Base-by-base conservation (phyloP, 1,140 invertebrate genomes). In the Polyergus mexicanus region DNA sequence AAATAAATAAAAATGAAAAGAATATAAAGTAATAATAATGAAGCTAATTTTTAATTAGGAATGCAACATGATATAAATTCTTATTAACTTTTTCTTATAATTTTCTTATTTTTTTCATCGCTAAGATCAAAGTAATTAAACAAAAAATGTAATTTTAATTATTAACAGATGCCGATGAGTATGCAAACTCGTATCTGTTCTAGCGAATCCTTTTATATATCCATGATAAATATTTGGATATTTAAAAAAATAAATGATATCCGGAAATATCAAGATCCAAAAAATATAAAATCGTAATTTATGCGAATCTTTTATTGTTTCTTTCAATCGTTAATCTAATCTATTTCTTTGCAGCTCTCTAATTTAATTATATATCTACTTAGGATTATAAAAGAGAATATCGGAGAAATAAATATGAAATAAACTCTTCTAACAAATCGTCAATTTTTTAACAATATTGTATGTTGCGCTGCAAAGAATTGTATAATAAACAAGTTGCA, bases 401-500 rank as follows among this genome's bases (percentile, higher is more conserved):
- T 58, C n/a, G 47, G 51, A 54, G 47, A 78, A 68, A 68, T 41
- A 68, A 54, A 68, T 54, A 51, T 65, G 25, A 76, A 68, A 78
- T 2, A 68, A 35, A 2, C n/a, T 54, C 44, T 25, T 25, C 32
- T 56, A 66, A 66, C 11, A 22, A 78, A 68, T 16, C n/a, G 8
- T 68, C n/a, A 38, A 68, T 68, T 54, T 44, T 44, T 32, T 38
- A 68, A 78, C 13, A 54, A 66, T 28, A 13, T 65, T 4, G 3
- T 35, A 78, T 13, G 41, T 22, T 22, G 58, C 38, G n/a, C 60
- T 54, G 75, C 60, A 65, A 65, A 35, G 28, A 25, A 77, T 32
- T 77, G 51, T n/a, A 25, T 75, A 75, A 62, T 76, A 62, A 76
- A 62, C 56, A 44, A 41, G 41, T 76, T 56, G 71, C 54, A 41